These are phyloP conservation scores for Acanthopagrus latus DNA, from an alignment of 2,797 vertebrate genomes.

Conservation along the genomic window DNA sequence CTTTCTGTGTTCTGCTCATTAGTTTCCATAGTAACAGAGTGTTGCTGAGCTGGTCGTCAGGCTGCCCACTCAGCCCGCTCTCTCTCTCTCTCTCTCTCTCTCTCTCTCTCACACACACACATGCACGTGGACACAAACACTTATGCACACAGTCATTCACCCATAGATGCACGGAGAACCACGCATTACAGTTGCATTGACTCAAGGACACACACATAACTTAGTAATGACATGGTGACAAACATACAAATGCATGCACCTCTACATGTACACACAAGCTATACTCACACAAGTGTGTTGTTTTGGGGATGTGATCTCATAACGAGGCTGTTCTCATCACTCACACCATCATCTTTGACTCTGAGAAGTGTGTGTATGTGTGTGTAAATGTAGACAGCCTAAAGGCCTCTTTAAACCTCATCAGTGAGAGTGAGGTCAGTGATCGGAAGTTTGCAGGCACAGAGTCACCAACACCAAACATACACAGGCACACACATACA, in stretches of 20 bases:
- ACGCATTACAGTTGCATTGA: conserved; percentile 29
- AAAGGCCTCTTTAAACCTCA: neutral
- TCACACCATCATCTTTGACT: neutral
- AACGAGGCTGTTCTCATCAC: neutral
- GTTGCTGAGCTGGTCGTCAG: conserved; percentile 84
- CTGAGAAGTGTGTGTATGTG: neutral
- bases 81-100: too few species aligned
- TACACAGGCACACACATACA: neutral
- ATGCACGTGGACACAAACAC: conserved; percentile 24
- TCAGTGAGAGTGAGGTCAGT: neutral
- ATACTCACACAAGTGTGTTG: conserved; percentile 19
- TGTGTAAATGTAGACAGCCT: neutral
- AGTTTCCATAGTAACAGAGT: conserved; percentile 87
- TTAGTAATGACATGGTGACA: conserved; percentile 19
- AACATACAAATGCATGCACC: neutral
- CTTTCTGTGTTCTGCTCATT: conserved; percentile 66
- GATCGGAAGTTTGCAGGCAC: conserved; percentile 10
- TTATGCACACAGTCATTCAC: conserved; percentile 30
- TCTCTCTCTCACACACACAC: neutral
- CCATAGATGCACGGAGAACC: neutral
- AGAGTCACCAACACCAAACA: neutral
- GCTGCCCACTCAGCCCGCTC: conserved; percentile 82
- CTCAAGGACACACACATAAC: conserved; percentile 16
- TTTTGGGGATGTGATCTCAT: neutral
- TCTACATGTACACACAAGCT: conserved; percentile 11